These are phyloP conservation scores for Teinopalpus imperialis DNA, from an alignment of 2,888 invertebrate species.

Conservation along the genomic window DNA sequence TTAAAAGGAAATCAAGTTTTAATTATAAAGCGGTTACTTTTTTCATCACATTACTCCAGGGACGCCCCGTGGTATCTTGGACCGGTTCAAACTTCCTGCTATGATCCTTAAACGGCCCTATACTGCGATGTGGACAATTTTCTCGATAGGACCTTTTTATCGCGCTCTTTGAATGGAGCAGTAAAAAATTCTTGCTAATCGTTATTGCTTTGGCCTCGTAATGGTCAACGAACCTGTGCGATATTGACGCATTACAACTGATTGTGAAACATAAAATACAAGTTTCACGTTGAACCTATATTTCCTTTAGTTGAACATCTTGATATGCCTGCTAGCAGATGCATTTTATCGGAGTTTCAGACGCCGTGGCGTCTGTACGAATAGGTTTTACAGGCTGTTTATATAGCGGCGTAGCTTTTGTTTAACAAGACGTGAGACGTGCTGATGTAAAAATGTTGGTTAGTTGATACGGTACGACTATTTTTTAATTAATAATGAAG, in stretches of 20 bases:
- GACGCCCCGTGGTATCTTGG: conserved; percentile 39
- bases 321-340: conserved; percentile 35
- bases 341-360: conserved; percentile 42
- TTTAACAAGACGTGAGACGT: conserved; percentile 37
- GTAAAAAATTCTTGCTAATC: conserved; percentile 47
- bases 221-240: conserved; percentile 45
- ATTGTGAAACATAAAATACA: conserved; percentile 5
- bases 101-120: conserved; percentile 60
- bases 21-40: conserved; percentile 51
- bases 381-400: conserved; percentile 34
- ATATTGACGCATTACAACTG: conserved; percentile 23
- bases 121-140: conserved; percentile 58
- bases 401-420: conserved; percentile 47
- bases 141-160: conserved; percentile 52
- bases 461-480: too few species aligned
- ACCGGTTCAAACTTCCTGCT: conserved; percentile 65
- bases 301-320: conserved; percentile 4
- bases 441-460: too few species aligned
- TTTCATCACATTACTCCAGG: conserved; percentile 49
- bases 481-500: too few species aligned
- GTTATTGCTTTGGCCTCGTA: conserved; percentile 36
- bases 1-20: conserved; percentile 50
- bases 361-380: conserved; percentile 34
- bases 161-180: conserved; percentile 40
- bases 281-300: conserved; percentile 11